These are phyloP conservation scores for Pachyseris speciosa DNA, from an alignment of 64 coral and sea anemone species.

Conservation along the genomic window DNA sequence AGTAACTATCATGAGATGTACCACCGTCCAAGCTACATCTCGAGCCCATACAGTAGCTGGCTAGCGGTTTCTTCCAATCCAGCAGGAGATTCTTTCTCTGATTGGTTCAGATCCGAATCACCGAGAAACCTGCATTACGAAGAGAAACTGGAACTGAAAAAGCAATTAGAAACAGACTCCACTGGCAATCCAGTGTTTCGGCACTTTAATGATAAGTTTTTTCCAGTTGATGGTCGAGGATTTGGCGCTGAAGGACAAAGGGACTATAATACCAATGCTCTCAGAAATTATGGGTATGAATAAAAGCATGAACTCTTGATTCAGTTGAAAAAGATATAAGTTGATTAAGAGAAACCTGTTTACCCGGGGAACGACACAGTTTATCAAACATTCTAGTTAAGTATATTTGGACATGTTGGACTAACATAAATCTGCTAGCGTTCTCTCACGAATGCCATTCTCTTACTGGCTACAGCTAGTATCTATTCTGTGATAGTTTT, in stretches of 20 bases:
- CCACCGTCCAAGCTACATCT: conserved; percentile 80
- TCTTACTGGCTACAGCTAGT: no score
- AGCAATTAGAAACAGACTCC: conserved; percentile 66
- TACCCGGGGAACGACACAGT: no score
- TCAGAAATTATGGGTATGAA: conserved; percentile 94
- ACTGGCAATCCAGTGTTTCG: conserved; percentile 79
- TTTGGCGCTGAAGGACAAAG: conserved; percentile 94
- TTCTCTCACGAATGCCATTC: no score
- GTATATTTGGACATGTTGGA: no score
- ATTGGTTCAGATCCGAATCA: conserved; percentile 81
- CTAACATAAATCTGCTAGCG: no score
- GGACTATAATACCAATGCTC: conserved; percentile 88
- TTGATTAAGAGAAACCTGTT: no score
- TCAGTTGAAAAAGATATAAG: no score
- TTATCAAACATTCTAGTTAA: no score
- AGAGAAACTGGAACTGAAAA: conserved; percentile 62
- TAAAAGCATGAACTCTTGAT: no score
- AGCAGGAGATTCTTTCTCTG: conserved; percentile 60
- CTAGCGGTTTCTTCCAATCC: conserved; percentile 67
- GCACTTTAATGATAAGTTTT: conserved; percentile 76
- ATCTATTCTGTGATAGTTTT: no score
- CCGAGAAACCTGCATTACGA: conserved; percentile 61
- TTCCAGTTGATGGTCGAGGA: conserved; percentile 89
- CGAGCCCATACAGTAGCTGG: conserved; percentile 89
- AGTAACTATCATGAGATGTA: conserved; percentile 62